A percentile compares a stretch with the other conserved stretches of the same genome.
Conservation (phyloP, 2,113 vertebrate species). For the Ailurus styani region DNA sequence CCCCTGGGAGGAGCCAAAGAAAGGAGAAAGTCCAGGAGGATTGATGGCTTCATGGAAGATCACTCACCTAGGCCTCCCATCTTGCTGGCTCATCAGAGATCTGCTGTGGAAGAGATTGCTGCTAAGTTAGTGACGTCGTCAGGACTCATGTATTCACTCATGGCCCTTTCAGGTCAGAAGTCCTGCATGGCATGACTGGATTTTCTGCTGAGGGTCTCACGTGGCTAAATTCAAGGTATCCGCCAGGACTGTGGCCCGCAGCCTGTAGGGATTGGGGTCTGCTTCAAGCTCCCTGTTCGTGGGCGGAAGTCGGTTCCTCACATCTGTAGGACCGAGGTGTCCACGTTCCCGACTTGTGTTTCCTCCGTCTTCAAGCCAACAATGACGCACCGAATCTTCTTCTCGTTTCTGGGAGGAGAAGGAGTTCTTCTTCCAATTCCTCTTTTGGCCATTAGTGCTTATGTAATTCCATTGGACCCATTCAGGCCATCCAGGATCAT, state of each 20-base stretch:
- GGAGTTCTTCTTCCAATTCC: neutral
- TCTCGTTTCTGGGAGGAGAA: neutral
- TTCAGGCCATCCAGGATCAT: neutral
- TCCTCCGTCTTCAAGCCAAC: neutral
- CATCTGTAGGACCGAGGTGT: neutral
- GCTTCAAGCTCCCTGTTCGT: neutral
- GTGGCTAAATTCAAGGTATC: neutral
- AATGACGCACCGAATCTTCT: neutral
- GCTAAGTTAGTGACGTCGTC: neutral
- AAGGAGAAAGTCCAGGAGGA: neutral
- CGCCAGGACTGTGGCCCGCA: neutral
- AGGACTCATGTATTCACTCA: neutral
- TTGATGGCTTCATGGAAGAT: too few species aligned
- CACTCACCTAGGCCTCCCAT: neutral
- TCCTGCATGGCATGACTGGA: neutral
- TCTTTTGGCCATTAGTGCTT: neutral
- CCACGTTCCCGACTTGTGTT: neutral
- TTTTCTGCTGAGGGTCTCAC: neutral
- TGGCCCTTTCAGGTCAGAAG: neutral
- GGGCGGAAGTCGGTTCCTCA: neutral
- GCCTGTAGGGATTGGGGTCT: neutral
- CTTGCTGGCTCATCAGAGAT: neutral
- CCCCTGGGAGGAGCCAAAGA: neutral
- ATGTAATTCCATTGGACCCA: neutral
- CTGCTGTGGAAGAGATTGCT: neutral